phyloP scores from a whole-genome alignment of 2,113 vertebrate species.

The Chascanopsetta lugubris region DNA sequence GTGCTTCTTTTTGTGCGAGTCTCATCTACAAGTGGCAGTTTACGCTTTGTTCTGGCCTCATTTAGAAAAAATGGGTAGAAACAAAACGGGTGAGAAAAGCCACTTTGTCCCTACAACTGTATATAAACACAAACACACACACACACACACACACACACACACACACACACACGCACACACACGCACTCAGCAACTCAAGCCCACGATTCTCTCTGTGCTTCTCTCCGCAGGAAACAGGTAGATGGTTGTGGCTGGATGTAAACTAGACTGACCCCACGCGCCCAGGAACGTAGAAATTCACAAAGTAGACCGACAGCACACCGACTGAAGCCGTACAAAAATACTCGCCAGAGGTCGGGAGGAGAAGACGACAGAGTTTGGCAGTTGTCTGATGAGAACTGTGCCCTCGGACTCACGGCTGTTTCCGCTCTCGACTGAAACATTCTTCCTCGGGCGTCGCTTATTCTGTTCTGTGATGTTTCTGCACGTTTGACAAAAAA shows the following conservation, averaged over 20 bases:
- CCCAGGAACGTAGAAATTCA: constrained; percentile 51
- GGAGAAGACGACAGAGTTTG: constrained; percentile 44
- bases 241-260: constrained; percentile 53
- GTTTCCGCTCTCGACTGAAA: neutral
- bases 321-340: constrained; percentile 55
- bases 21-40: constrained; percentile 5
- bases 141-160: too few species aligned
- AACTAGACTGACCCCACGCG: constrained; percentile 46
- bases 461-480: constrained; percentile 27
- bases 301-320: constrained; percentile 43
- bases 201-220: constrained; percentile 54
- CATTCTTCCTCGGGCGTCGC: constrained; percentile 21
- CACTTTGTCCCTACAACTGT: neutral
- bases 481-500: constrained; percentile 26
- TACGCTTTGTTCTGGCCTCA: constrained; percentile 38
- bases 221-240: constrained; percentile 46
- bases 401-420: constrained; percentile 2
- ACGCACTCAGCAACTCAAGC: constrained; percentile 19
- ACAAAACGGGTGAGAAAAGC: constrained; percentile 7
- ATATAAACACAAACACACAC: neutral
- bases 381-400: constrained; percentile 45
- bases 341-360: constrained; percentile 40
- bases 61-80: constrained; percentile 2
- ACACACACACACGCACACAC: constrained; percentile 23
- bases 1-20: constrained; percentile 9